Percentiles rank a stretch among this genome's conserved stretches.
Conservation (phyloP, 2,888 invertebrate species). For the Myathropa florea region DNA sequence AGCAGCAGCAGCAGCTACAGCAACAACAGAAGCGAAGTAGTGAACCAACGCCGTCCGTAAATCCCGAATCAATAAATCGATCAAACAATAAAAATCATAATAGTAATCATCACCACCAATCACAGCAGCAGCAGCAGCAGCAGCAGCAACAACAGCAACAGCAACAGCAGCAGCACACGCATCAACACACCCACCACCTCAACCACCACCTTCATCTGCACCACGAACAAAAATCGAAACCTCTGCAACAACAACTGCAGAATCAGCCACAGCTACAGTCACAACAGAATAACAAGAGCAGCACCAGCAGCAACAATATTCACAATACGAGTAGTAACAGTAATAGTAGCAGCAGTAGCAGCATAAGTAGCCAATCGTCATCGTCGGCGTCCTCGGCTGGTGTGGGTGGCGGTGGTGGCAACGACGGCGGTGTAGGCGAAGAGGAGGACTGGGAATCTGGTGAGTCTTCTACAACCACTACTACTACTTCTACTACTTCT, state of each 20-base stretch:
- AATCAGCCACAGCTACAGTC: slow-evolving; percentile 73
- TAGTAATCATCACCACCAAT: slow-evolving; percentile 43
- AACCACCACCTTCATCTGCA: slow-evolving; percentile 41
- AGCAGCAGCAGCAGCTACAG: slow-evolving; percentile 14
- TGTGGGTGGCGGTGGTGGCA: slow-evolving; percentile 61
- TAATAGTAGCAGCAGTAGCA: slow-evolving; percentile 74
- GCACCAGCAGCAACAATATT: slow-evolving; percentile 70
- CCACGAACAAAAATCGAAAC: slow-evolving; percentile 39
- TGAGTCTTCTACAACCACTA: slow-evolving; percentile 77
- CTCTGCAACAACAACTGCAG: slow-evolving; percentile 73
- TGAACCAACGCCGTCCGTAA: slow-evolving; percentile 69
- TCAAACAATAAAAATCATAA: slow-evolving; percentile 63
- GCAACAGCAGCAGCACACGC: slow-evolving; percentile 41
- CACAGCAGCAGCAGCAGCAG: slow-evolving; percentile 35
- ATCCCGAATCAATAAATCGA: slow-evolving; percentile 58
- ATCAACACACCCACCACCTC: slow-evolving; percentile 9
- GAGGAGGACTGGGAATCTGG: slow-evolving; percentile 81
- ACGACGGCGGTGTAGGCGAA: slow-evolving; percentile 73
- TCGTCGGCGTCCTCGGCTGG: slow-evolving; percentile 75
- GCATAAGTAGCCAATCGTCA: slow-evolving; percentile 77
- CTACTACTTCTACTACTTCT: slow-evolving; percentile 69
- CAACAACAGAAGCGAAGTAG: slow-evolving; percentile 61
- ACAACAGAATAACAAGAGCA: slow-evolving; percentile 72
- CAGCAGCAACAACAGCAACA: slow-evolving; percentile 31
- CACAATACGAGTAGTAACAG: slow-evolving; percentile 73